A percentile compares a stretch with the other conserved stretches of the same genome.
Evolutionary conservation across 2,888 invertebrate species (phyloP).

Genomic region (Neoaliturus tenellus): DNA sequence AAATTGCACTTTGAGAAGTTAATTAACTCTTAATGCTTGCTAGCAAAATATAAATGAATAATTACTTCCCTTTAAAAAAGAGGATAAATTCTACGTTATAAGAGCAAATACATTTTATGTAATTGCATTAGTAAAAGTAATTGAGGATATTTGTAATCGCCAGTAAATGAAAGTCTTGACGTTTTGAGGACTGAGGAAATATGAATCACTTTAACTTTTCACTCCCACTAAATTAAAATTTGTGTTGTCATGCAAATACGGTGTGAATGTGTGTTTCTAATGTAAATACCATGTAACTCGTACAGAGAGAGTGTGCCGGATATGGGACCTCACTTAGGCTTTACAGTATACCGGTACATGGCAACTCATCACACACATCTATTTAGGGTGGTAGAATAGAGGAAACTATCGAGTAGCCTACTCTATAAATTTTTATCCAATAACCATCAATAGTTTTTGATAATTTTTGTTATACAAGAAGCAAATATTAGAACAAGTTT

Average conservation of each 20-base stretch:
- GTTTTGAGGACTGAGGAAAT: no score
- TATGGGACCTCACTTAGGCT: neutral
- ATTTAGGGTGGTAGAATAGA: no score
- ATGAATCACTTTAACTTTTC: conserved; percentile 2
- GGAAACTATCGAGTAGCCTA: no score
- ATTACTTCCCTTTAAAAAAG: neutral
- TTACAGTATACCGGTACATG: no score
- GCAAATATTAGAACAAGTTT: no score
- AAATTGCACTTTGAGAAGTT: neutral
- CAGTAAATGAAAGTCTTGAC: neutral
- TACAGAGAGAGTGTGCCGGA: neutral
- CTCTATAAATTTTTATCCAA: no score
- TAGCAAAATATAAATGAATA: neutral
- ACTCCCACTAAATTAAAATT: neutral
- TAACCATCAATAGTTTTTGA: no score
- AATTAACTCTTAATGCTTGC: neutral
- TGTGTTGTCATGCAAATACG: conserved; percentile 4
- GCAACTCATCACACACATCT: no score
- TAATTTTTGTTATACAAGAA: no score
- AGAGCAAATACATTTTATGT: no score
- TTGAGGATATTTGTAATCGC: no score
- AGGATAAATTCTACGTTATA: neutral
- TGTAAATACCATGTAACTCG: conserved; percentile 16
- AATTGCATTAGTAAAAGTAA: no score
- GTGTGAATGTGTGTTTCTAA: conserved; percentile 10